Base-by-base conservation (phyloP, 1,140 invertebrate species). In the Onthophagus taurus region DNA sequence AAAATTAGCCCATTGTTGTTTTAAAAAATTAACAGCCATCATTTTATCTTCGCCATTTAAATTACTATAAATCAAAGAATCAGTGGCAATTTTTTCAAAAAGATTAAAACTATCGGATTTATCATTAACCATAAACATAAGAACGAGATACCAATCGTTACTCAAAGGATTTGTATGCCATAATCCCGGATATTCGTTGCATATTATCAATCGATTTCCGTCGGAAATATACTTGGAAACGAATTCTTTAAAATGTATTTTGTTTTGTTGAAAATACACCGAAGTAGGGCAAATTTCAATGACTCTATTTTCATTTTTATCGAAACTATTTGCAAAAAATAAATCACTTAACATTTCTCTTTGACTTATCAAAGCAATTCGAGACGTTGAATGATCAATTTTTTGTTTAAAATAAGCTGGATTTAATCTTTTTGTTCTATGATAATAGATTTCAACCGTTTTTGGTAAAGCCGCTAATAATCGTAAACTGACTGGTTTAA, bases 131-230 rank as follows among this genome's bases (percentile, higher is more conserved):
- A 26, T n/a, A 26, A 7, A n/a, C 70, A 84, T 77, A 45, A 85
- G 83, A 2, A 77, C 74, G 52, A 78, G 72, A 54, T 84, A 85
- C 43, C 80, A 81, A 49, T 85, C 83, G 49, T 83, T 75, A 19
- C 76, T 80, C 2, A 85, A 53, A 0, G 66, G 78, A 24, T 61
- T 59, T 0, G 74, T 68, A 4, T 72, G 73, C 80, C 80, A 85
- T 2, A 78, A 67, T 2, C 72, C 71, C 0, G 79, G 80, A 55
- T 83, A 80, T 58, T 85, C 81, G 34, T 71, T 73, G 5, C 77
- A 78, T 16, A 85, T 68, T 0, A 81, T n/a, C n/a, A n/a, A n/a
- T n/a, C n/a, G n/a, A n/a, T n/a, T n/a, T n/a, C n/a, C 74, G 0
- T 78, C 43, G 0, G 44, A 44, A 26, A 26, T 7, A 26, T 72